Conservation (phyloP, 2,888 invertebrate genomes). For the Esperia sulphurella region DNA sequence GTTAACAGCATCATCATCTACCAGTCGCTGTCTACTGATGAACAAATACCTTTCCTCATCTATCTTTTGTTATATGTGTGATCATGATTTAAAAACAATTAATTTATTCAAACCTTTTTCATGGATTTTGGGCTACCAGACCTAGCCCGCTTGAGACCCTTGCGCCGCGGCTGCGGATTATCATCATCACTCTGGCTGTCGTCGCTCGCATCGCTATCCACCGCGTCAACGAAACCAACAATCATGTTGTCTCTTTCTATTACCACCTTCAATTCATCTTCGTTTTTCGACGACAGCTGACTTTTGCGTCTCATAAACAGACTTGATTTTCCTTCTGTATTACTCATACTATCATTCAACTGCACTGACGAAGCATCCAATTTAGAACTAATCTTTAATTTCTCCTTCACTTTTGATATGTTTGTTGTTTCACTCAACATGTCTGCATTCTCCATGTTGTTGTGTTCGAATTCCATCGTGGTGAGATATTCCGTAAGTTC, state of each 20-base stretch:
- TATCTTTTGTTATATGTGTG: too few species aligned
- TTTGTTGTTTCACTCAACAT: slow-evolving; percentile 23
- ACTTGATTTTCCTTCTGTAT: slow-evolving; percentile 29
- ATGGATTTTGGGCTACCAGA: slow-evolving; percentile 45
- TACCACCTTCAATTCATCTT: slow-evolving; percentile 62
- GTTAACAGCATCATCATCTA: too few species aligned
- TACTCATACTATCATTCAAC: slow-evolving; percentile 7
- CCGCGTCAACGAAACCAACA: slow-evolving; percentile 62
- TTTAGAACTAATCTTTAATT: slow-evolving; percentile 8
- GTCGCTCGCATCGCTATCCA: slow-evolving; percentile 60
- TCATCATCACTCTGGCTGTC: slow-evolving; percentile 60
- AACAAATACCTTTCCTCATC: too few species aligned
- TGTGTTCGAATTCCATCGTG: slow-evolving; percentile 67
- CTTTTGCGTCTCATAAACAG: slow-evolving; percentile 48
- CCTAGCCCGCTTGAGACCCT: slow-evolving; percentile 47
- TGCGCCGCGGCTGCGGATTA: slow-evolving; percentile 29
- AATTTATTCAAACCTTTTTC: too few species aligned
- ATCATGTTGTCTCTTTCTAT: slow-evolving; percentile 74
- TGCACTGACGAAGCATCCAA: not conserved
- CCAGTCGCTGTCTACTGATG: too few species aligned
- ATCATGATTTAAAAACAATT: too few species aligned
- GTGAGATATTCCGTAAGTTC: slow-evolving; percentile 56
- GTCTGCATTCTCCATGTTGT: slow-evolving; percentile 30
- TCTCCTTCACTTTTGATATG: slow-evolving; percentile 20
- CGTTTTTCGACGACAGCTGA: slow-evolving; percentile 37